These are phyloP conservation scores for Chroicocephalus ridibundus DNA, from an alignment of 2,113 vertebrate genomes.

Conservation along the genomic window DNA sequence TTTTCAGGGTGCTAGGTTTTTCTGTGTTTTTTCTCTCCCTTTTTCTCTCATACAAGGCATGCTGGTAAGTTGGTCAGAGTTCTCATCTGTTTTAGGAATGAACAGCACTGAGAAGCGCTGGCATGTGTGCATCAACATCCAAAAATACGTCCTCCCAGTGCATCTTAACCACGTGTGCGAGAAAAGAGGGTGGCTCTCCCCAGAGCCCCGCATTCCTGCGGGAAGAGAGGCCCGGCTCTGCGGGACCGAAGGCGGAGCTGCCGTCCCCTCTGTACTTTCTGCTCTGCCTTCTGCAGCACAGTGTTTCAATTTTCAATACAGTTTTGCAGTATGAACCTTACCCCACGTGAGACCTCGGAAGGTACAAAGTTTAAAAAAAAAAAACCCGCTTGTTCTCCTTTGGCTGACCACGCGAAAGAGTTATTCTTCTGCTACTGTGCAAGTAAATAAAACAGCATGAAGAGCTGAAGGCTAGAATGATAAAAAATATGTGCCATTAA, in stretches of 20 bases:
- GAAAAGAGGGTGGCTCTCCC: not conserved
- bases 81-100: not conserved
- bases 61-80: not conserved
- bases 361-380: not conserved
- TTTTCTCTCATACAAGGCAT: not conserved
- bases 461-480: not conserved
- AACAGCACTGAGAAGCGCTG: not conserved
- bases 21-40: not conserved
- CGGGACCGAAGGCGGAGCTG: not conserved
- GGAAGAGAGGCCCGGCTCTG: not conserved
- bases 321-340: not conserved
- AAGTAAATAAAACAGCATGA: not conserved
- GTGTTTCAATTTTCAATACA: not conserved
- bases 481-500: not conserved
- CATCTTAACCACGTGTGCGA: not conserved
- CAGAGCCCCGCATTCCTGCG: not conserved
- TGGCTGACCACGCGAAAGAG: not conserved
- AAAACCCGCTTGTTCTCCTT: not conserved
- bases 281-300: not conserved
- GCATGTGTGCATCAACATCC: not conserved
- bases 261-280: not conserved
- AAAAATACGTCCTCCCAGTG: not conserved
- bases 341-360: not conserved
- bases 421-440: not conserved
- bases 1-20: not conserved